Percentiles rank a stretch among this genome's conserved stretches.
phyloP scores from a whole-genome alignment of 2,888 invertebrate species.

The Eretmocerus hayati region DNA sequence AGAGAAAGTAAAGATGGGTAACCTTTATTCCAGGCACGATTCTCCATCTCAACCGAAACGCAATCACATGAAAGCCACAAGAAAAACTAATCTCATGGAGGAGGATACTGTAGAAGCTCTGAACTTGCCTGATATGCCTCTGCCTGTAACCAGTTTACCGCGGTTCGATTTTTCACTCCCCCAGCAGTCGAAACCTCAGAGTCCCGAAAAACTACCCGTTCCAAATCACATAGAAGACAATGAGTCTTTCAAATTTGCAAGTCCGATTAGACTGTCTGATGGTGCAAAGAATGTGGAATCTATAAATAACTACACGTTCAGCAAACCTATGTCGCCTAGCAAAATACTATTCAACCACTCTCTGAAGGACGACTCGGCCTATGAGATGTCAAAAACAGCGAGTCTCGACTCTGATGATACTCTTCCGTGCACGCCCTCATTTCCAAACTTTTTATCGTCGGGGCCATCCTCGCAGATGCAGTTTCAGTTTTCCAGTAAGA shows the following conservation, averaged over 20 bases:
- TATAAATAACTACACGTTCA: constrained; percentile 54
- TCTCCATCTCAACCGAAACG: constrained; percentile 35
- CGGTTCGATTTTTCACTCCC: constrained; percentile 51
- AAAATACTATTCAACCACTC: constrained; percentile 22
- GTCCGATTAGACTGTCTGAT: constrained; percentile 49
- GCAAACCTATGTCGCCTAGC: constrained; percentile 48
- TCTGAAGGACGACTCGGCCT: constrained; percentile 17
- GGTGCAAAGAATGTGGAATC: constrained; percentile 46
- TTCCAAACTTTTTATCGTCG: constrained; percentile 40
- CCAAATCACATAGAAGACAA: constrained; percentile 13
- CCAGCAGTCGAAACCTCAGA: constrained; percentile 29
- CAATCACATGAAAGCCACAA: constrained; percentile 41
- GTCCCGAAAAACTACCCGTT: constrained; percentile 14
- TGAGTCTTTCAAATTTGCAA: constrained; percentile 39
- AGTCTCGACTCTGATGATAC: constrained; percentile 23
- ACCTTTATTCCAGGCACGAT: too few relatives aligned
- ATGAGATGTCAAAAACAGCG: constrained; percentile 24
- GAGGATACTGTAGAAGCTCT: constrained; percentile 46
- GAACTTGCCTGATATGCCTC: constrained; percentile 51
- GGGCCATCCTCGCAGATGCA: constrained; percentile 27
- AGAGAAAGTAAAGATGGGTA: too few relatives aligned
- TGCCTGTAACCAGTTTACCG: constrained; percentile 55
- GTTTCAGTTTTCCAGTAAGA: constrained; percentile 34
- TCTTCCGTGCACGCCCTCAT: constrained; percentile 13
- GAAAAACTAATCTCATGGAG: constrained; percentile 36